Evolutionary conservation across 1,140 invertebrate species (phyloP).

Genomic region (Drosophila trapezifrons): DNA sequence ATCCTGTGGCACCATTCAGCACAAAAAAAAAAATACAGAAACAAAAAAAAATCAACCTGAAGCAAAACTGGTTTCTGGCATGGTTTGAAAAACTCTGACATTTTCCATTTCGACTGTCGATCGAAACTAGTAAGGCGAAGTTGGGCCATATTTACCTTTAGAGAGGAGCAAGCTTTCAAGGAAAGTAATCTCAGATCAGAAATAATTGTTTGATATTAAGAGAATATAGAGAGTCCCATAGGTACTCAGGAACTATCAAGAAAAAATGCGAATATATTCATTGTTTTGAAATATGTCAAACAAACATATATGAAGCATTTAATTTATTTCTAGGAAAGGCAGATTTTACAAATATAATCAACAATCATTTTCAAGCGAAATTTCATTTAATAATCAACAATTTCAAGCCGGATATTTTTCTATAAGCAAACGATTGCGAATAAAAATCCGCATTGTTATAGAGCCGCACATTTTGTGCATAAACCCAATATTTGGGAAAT

Average conservation of each 20-base stretch:
- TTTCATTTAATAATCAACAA: conserved; percentile 12
- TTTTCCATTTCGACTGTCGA: conserved; percentile 41
- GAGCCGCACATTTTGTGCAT: conserved; percentile 13
- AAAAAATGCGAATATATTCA: neutral
- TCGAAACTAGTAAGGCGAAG: conserved; percentile 4
- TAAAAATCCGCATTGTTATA: conserved; percentile 2
- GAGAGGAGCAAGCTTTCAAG: neutral
- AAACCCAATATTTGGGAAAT: conserved; percentile 60
- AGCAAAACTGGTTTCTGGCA: conserved; percentile 71
- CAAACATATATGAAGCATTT: no score
- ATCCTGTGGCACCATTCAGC: conserved; percentile 54
- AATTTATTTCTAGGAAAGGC: no score
- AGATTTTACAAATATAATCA: neutral
- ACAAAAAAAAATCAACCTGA: conserved; percentile 2
- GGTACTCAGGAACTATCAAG: no score
- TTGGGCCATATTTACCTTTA: conserved; percentile 7
- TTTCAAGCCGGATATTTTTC: conserved; percentile 11
- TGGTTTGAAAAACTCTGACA: conserved; percentile 56
- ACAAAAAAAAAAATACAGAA: conserved; percentile 10
- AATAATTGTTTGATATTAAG: neutral
- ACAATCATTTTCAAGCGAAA: conserved; percentile 2
- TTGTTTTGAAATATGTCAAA: neutral
- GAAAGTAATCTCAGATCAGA: neutral
- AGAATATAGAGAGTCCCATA: no score
- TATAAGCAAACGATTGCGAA: conserved; percentile 23